These are phyloP conservation scores for Hemibagrus wyckioides DNA, from an alignment of 2,113 vertebrate genomes.

Conservation along the genomic window DNA sequence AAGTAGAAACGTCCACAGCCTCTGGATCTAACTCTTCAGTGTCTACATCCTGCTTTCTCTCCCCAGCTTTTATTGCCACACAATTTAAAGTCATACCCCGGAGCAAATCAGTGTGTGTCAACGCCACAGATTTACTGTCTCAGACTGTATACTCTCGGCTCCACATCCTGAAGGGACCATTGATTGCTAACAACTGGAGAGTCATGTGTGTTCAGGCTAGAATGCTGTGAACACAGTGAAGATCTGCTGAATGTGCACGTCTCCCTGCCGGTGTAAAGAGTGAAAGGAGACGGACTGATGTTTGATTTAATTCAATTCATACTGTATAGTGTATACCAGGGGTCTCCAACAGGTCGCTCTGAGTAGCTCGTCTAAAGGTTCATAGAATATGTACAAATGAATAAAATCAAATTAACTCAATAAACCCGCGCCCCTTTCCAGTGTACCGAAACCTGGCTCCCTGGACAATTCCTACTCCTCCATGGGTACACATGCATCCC, in stretches of 20 bases:
- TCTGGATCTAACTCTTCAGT: background rate
- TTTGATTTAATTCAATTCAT: background rate
- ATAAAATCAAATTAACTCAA: too few species aligned
- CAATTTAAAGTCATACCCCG: background rate
- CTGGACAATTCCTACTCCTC: too few species aligned
- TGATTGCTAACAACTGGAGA: constrained; percentile 6
- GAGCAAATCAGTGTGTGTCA: constrained; percentile 11
- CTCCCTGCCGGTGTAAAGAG: background rate
- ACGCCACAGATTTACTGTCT: constrained; percentile 8
- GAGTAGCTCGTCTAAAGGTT: too few species aligned
- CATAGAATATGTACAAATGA: too few species aligned
- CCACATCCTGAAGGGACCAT: background rate
- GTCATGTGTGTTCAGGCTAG: background rate
- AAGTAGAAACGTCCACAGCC: background rate
- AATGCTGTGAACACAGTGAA: background rate
- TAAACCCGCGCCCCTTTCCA: too few species aligned
- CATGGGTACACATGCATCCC: too few species aligned
- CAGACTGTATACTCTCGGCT: background rate
- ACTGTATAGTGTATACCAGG: background rate
- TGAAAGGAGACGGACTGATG: background rate
- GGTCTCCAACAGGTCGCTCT: too few species aligned
- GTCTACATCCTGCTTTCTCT: background rate
- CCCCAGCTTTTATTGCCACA: background rate
- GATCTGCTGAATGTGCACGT: background rate
- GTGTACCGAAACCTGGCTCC: too few species aligned